Evolutionary conservation across 2,113 vertebrate genomes (phyloP), one percentile per base, ranked within the genome.

Genomic region (Panurus biarmicus): DNA sequence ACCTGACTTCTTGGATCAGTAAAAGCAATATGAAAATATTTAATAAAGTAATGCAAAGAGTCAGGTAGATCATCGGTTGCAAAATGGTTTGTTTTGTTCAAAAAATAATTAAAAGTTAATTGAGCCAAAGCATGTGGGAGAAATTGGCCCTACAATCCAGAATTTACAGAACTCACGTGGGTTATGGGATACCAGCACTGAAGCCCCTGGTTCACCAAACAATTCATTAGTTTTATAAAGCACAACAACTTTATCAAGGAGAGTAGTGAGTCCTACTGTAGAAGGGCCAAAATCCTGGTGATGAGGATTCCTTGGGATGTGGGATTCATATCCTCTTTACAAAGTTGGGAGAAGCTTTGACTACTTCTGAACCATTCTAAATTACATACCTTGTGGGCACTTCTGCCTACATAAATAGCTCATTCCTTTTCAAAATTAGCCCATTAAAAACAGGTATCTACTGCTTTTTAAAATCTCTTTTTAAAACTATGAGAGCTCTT

Each of bases 101-200:
- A 91, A 85, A 95, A 90, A 74, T 74, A 96, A 88, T 88, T 88
- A 74, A 90, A 90, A 90, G 47, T 93, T 86, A 77, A 94, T 91
- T 81, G 56, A 84, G 13, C 17, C 13, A 80, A 88, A 85, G 47
- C 66, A 73, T 28, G 8, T 71, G 79, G 72, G 83, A 76, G 22
- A 92, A 87, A 92, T 88, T 95, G 82, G 73, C 71, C 93, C 56
- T 67, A n/a, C 56, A 86, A 70, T 84, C 79, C 85, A 81, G 60
- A 72, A 77, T 74, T 90, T 90, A 77, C 20, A 79, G 62, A 87
- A 57, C 14, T 90, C 90, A 70, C 44, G 15, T 56, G 40, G 36
- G 62, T 87, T 70, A 53, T 58, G 72, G 90, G 57, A 94, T 11
- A 92, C 47, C 60, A 74, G 6, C 19, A 24, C 5, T n/a, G 85